Evolutionary conservation across 2,888 invertebrate species (phyloP).

Genomic region (Leptothorax acervorum): DNA sequence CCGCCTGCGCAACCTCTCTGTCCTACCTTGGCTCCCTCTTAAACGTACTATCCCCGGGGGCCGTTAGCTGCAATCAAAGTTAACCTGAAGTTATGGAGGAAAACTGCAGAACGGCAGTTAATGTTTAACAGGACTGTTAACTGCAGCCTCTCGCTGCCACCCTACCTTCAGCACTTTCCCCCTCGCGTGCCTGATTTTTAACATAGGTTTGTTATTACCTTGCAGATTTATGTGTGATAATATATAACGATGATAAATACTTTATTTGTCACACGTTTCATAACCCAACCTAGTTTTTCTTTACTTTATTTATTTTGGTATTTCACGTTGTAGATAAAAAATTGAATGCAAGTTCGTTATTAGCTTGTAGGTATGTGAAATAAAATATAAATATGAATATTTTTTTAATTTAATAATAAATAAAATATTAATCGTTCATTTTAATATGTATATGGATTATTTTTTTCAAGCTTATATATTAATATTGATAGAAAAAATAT

Average conservation of each 20-base stretch:
- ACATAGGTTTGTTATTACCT: not conserved
- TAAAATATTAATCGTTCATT: not conserved
- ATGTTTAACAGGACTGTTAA: constrained; percentile 84
- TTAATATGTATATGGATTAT: not conserved
- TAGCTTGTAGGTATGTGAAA: not conserved
- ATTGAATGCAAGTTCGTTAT: not conserved
- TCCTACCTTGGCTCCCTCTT: constrained; percentile 70
- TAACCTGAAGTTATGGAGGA: constrained; percentile 82
- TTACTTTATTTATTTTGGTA: not conserved
- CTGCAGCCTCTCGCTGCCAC: constrained; percentile 77
- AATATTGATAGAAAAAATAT: not conserved
- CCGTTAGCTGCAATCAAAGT: constrained; percentile 85
- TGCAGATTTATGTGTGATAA: not conserved
- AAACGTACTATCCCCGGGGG: constrained; percentile 81
- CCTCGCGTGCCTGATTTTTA: constrained; percentile 25
- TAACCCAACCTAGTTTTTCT: not conserved
- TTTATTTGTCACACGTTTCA: not conserved
- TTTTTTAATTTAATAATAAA: constrained; percentile 12
- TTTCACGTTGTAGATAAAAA: not conserved
- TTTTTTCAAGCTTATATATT: not conserved
- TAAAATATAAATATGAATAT: not conserved
- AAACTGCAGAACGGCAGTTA: constrained; percentile 83
- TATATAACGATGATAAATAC: constrained; percentile 1
- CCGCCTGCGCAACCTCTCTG: constrained; percentile 63
- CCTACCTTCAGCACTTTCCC: constrained; percentile 62